Evolutionary conservation across 1,140 invertebrate species (phyloP).

Genomic region (Panagrolaimus sp.): DNA sequence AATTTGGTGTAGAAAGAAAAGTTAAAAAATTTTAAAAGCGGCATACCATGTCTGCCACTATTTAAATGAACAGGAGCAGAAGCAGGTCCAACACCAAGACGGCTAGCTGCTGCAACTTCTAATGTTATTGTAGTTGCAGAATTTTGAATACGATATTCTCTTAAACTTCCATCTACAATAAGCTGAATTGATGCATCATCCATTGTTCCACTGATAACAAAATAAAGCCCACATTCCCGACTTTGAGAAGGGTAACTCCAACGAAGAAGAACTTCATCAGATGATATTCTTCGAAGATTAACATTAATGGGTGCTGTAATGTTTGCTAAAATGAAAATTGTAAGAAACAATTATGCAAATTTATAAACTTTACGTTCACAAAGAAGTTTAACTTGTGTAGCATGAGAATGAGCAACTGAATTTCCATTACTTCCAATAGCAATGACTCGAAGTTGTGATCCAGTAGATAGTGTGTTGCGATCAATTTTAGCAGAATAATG

Average conservation of each 20-base stretch:
- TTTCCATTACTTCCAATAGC: slow-evolving; percentile 39
- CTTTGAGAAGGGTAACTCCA: slow-evolving; percentile 31
- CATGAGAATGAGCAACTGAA: slow-evolving; percentile 22
- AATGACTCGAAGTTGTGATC: slow-evolving; percentile 19
- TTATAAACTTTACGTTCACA: slow-evolving; percentile 29
- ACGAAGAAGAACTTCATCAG: slow-evolving; percentile 26
- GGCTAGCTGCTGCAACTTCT: slow-evolving; percentile 30
- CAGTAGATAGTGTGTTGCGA: not conserved
- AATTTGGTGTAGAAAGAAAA: not conserved
- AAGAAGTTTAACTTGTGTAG: slow-evolving; percentile 16
- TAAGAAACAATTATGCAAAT: slow-evolving; percentile 1
- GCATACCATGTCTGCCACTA: not conserved
- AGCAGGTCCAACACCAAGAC: slow-evolving; percentile 34
- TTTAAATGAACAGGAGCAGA: slow-evolving; percentile 20
- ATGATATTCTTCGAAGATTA: slow-evolving; percentile 5
- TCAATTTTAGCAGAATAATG: not conserved
- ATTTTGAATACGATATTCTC: slow-evolving; percentile 35
- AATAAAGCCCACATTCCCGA: slow-evolving; percentile 32
- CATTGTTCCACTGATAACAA: slow-evolving; percentile 39
- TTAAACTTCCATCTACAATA: slow-evolving; percentile 36
- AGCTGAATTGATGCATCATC: slow-evolving; percentile 33
- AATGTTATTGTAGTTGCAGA: slow-evolving; percentile 22
- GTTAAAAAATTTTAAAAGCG: not conserved
- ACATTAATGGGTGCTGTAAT: slow-evolving; percentile 28
- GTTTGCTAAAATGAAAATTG: slow-evolving; percentile 28